Evolutionary conservation across 2,888 invertebrate genomes (phyloP).

Genomic region (Himalopsyche tibetana): DNA sequence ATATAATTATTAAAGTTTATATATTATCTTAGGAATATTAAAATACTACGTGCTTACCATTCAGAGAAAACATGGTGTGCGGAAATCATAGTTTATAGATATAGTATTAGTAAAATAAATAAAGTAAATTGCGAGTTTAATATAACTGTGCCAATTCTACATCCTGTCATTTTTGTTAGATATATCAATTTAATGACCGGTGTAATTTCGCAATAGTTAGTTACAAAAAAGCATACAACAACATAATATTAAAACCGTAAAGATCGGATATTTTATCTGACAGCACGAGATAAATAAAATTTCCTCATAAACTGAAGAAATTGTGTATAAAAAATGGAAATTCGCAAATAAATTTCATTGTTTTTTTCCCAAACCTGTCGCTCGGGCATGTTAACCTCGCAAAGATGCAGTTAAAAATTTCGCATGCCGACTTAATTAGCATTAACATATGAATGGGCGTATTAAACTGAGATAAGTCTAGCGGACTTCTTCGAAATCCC

Average conservation of each 20-base stretch:
- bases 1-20: no score
- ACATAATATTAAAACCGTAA: background rate
- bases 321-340: background rate
- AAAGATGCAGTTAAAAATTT: slow-evolving; percentile 25
- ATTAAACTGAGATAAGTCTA: background rate
- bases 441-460: slow-evolving; percentile 4
- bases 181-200: slow-evolving; percentile 3
- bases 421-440: slow-evolving; percentile 22
- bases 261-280: background rate
- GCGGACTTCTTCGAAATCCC: background rate
- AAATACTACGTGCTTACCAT: no score
- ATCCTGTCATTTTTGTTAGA: slow-evolving; percentile 9
- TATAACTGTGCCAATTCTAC: background rate
- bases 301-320: background rate
- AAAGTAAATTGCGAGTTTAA: background rate
- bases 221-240: no score
- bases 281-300: background rate
- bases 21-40: no score
- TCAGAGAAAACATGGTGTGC: no score
- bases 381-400: background rate
- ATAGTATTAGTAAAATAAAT: no score
- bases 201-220: background rate
- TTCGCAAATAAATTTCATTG: slow-evolving; percentile 12
- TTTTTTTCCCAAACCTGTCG: background rate
- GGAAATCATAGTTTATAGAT: no score